Evolutionary conservation across 2,797 vertebrate genomes (phyloP), one percentile per base, ranked within the genome.

Genomic region (Myotis pilosus): DNA sequence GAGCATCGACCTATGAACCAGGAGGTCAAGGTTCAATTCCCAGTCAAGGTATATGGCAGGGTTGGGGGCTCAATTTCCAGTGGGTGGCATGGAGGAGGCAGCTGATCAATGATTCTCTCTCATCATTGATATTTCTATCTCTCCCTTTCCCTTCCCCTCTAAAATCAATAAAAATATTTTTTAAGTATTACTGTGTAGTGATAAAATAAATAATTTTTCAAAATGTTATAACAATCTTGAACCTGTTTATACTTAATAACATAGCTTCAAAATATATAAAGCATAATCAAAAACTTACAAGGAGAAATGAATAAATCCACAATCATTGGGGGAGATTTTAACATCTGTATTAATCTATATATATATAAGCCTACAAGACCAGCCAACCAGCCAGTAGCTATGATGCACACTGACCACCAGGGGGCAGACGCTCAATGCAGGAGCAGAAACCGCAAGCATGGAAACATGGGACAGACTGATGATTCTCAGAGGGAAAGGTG

Each of bases 241-340:
- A 51, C 15, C 30, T 88, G 2, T 49, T 69, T 57, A 57, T 66
- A 82, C 25, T 36, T 87, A 83, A 81, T 78, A 87, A 38, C 38
- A 62, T 74, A 88, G 8, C 69, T 68, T 93, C n/a, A 79, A 89
- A 89, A 87, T 74, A 78, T 12, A 53, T 68, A 86, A 94, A 79
- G 3, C 33, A 92, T 92, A 96, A 93, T 33, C 38, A 62, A 62
- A 94, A 66, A 87, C 20, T 69, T 68, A 94, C 5, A 84, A 79
- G 22, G 64, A 83, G 78, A 85, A 91, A 76, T 85, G 13, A 86
- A 85, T 23, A 93, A 86, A 85, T 55, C 33, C 13, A 75, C 33
- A 88, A 62, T 69, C 33, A 53, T 9, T 74, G 15, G 15, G 23
- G 28, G 23, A 69, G 38, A 60, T 44, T 88, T 60, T 80, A 85